These are phyloP conservation scores for Catostomus latipinnis DNA, from an alignment of 2,797 vertebrate species.

Conservation along the genomic window DNA sequence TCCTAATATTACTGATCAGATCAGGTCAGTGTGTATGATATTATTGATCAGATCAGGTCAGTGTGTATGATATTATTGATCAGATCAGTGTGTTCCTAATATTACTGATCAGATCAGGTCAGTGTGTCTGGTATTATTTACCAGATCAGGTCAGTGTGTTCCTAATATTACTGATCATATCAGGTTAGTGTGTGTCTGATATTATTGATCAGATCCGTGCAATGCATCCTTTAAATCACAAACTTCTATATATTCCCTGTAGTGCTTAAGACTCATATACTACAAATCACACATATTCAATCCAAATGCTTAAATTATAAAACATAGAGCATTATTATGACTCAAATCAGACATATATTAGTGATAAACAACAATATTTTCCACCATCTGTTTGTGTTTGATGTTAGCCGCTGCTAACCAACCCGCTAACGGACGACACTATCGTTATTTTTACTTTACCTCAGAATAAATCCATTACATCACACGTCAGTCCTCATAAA, in stretches of 20 bases:
- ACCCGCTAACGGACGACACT: conserved; percentile 26
- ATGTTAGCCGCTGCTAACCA: conserved; percentile 44
- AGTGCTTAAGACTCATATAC: too few relatives aligned
- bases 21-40: too few relatives aligned
- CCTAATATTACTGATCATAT: neutral
- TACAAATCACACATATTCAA: too few relatives aligned
- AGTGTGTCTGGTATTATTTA: too few relatives aligned
- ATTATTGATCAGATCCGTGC: neutral
- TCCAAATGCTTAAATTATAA: neutral
- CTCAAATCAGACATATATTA: neutral
- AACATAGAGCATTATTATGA: neutral
- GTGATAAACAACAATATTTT: neutral
- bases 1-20: too few relatives aligned
- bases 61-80: too few relatives aligned
- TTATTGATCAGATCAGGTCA: neutral
- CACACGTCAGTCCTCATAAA: neutral
- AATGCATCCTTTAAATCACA: neutral
- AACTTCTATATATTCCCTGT: too few relatives aligned
- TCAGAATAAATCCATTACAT: conserved; percentile 3
- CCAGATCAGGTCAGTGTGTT: too few relatives aligned
- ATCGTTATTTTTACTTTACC: conserved; percentile 13
- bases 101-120: too few relatives aligned
- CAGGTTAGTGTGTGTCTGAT: too few relatives aligned
- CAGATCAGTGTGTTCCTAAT: too few relatives aligned
- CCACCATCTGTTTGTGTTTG: conserved; percentile 22